Percentiles rank a stretch among this genome's conserved stretches.
These are phyloP conservation scores for Anoplius nigerrimus DNA, from an alignment of 2,888 invertebrate species.

Conservation along the genomic window DNA sequence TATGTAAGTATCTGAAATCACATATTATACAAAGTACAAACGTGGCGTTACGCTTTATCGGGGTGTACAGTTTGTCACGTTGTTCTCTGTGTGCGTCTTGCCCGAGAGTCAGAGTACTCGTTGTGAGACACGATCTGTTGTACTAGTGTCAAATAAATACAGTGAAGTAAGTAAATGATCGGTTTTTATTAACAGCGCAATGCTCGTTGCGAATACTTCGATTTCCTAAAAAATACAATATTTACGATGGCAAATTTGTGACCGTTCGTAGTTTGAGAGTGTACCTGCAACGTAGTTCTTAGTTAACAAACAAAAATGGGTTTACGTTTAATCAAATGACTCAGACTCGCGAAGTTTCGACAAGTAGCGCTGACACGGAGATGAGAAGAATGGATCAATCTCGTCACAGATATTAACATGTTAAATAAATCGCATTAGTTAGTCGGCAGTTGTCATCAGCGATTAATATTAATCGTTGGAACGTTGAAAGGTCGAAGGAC, in stretches of 20 bases:
- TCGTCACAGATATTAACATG: slow-evolving; percentile 15
- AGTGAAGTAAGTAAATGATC: slow-evolving; percentile 32
- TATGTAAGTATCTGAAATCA: slow-evolving; percentile 21
- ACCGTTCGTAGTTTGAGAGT: slow-evolving; percentile 14
- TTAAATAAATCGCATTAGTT: slow-evolving; percentile 31
- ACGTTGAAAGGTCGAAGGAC: not conserved
- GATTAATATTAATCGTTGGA: not conserved
- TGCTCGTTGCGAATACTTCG: slow-evolving; percentile 27
- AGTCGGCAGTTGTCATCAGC: slow-evolving; percentile 26
- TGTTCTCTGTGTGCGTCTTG: not conserved
- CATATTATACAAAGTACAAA: slow-evolving; percentile 25
- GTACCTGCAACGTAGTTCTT: not conserved
- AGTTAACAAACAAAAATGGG: slow-evolving; percentile 20
- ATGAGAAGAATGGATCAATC: too few relatives aligned
- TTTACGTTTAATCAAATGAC: not conserved
- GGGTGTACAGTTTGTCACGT: slow-evolving; percentile 3
- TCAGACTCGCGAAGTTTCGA: not conserved
- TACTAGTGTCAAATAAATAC: slow-evolving; percentile 40
- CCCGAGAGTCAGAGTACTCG: not conserved
- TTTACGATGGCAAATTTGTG: slow-evolving; percentile 19
- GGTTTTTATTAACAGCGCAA: slow-evolving; percentile 50
- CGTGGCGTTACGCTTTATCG: slow-evolving; percentile 14
- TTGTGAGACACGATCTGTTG: slow-evolving; percentile 11
- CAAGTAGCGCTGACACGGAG: too few relatives aligned
- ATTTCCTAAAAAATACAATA: slow-evolving; percentile 59